A percentile compares a stretch with the other conserved stretches of the same genome.
Conservation (phyloP, 1,140 invertebrate species). For the Drosophila seguyi region DNA sequence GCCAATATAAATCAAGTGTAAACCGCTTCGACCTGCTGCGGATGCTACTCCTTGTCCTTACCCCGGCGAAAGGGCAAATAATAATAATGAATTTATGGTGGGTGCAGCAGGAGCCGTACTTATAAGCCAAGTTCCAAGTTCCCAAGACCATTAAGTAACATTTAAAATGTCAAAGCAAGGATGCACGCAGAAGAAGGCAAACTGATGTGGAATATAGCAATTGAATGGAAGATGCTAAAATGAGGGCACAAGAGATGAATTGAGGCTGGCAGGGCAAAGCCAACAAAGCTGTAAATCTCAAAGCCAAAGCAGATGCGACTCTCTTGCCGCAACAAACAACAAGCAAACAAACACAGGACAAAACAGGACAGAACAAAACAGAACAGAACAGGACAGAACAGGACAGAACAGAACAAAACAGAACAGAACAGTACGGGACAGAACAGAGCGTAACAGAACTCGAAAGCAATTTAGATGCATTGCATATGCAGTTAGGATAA, state of each 20-base stretch:
- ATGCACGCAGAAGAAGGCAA: slow-evolving; percentile 7
- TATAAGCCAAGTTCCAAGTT: background rate
- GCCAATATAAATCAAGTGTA: slow-evolving; percentile 51
- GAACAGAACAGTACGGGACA: slow-evolving; percentile 26
- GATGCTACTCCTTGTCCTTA: background rate
- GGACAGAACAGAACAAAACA: slow-evolving; percentile 26
- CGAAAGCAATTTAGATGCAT: slow-evolving; percentile 75
- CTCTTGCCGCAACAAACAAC: slow-evolving; percentile 55
- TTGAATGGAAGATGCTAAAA: slow-evolving; percentile 60
- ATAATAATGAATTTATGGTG: slow-evolving; percentile 54
- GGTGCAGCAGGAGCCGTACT: slow-evolving; percentile 18
- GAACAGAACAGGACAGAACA: background rate
- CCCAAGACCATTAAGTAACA: slow-evolving; percentile 70
- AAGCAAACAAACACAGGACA: slow-evolving; percentile 28
- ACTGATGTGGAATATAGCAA: slow-evolving; percentile 69
- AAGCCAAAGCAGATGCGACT: slow-evolving; percentile 54
- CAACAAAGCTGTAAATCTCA: slow-evolving; percentile 80
- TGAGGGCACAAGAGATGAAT: slow-evolving; percentile 26
- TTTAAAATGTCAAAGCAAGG: slow-evolving; percentile 73
- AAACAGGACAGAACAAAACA: background rate
- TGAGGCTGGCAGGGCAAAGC: slow-evolving; percentile 14
- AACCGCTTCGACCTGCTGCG: slow-evolving; percentile 25
- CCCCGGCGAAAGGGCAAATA: slow-evolving; percentile 30
- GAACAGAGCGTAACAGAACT: slow-evolving; percentile 42
- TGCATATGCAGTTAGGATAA: slow-evolving; percentile 50